Percentiles rank a stretch among this genome's conserved stretches.
phyloP scores from a whole-genome alignment of 2,113 vertebrate species.

The Microtus richardsoni region DNA sequence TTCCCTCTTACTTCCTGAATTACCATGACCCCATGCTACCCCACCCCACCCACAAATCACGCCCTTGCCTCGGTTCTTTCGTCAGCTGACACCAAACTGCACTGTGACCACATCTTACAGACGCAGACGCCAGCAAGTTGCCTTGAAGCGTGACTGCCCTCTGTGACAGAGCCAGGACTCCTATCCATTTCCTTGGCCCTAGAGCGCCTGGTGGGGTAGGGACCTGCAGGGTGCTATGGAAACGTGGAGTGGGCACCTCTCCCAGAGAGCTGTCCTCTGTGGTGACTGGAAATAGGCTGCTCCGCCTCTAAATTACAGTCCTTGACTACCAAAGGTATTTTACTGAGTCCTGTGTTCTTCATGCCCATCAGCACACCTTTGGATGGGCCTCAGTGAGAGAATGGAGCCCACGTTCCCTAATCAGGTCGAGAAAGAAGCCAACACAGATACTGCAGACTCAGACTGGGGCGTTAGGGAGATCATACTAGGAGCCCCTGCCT shows the following conservation, averaged over 20 bases:
- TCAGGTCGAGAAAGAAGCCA: background rate
- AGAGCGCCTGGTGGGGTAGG: rapidly evolving
- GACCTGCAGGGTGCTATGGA: rapidly evolving
- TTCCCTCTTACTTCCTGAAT: background rate
- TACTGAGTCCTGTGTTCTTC: rapidly evolving
- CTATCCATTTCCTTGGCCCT: background rate
- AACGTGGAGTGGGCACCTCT: background rate
- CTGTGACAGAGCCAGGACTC: background rate
- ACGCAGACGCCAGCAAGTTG: background rate
- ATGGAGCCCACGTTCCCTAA: background rate
- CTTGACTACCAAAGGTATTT: background rate
- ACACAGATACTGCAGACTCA: background rate
- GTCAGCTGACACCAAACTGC: background rate
- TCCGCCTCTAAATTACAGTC: background rate
- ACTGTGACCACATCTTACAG: background rate
- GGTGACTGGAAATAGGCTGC: background rate
- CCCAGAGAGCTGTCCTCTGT: background rate
- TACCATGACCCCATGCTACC: background rate
- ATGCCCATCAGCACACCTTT: background rate
- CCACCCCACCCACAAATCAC: background rate
- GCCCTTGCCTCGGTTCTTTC: background rate
- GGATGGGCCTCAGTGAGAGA: too few species aligned
- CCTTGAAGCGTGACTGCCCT: background rate
- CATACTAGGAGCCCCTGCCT: too few species aligned
- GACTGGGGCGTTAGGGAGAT: background rate